Percentiles rank a stretch among this genome's conserved stretches.
Evolutionary conservation across 2,113 vertebrate species (phyloP).

Genomic region (Cebus imitator): DNA sequence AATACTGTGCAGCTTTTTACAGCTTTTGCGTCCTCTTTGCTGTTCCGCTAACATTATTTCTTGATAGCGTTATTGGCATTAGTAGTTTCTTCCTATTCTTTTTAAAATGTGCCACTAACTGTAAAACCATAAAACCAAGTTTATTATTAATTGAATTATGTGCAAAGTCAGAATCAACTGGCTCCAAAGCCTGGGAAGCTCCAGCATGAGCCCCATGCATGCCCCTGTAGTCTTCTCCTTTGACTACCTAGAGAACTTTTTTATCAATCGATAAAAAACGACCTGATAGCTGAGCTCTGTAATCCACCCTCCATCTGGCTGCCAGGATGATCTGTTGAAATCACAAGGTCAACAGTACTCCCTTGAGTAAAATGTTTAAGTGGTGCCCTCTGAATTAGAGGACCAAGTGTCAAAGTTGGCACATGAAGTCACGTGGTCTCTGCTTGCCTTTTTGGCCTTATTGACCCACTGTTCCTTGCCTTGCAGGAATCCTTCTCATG

Average conservation of each 20-base stretch:
- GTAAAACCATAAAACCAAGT: background rate
- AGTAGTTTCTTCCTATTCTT: background rate
- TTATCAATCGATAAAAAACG: background rate
- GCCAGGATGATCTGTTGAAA: background rate
- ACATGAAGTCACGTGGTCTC: background rate
- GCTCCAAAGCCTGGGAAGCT: background rate
- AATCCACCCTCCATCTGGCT: background rate
- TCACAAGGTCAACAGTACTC: background rate
- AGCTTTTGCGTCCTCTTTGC: background rate
- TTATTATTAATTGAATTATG: constrained; percentile 10
- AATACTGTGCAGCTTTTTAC: background rate
- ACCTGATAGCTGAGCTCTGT: background rate
- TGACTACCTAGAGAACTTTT: background rate
- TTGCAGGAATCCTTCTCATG: background rate
- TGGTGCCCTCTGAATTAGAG: background rate
- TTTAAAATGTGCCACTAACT: background rate
- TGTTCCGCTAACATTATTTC: background rate
- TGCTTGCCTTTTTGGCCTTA: background rate
- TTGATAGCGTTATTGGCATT: background rate
- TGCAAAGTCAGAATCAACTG: background rate
- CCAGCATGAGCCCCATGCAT: background rate
- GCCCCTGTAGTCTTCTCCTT: background rate
- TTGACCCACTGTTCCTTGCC: background rate
- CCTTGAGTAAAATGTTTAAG: background rate
- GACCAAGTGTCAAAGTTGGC: background rate